These are phyloP conservation scores for Psephotus haematonotus DNA, from an alignment of 2,113 vertebrate genomes.

Conservation along the genomic window DNA sequence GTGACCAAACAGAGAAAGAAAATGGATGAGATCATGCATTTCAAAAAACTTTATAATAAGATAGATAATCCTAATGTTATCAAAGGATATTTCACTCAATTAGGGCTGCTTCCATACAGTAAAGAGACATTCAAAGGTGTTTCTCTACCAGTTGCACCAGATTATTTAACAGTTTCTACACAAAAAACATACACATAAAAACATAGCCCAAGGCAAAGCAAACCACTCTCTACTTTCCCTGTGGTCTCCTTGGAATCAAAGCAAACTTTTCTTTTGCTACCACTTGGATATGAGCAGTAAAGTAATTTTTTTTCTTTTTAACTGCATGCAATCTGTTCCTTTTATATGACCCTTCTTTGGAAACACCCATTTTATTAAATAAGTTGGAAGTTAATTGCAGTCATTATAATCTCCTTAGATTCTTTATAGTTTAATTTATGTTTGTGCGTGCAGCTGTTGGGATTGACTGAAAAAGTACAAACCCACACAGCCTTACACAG, in stretches of 20 bases:
- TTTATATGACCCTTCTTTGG: neutral
- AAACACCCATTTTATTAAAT: neutral
- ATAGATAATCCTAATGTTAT: neutral
- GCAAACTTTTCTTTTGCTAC: neutral
- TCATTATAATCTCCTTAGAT: constrained; percentile 34
- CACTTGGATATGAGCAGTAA: neutral
- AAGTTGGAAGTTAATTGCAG: constrained; percentile 41
- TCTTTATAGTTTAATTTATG: constrained; percentile 56
- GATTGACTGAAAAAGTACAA: constrained; percentile 18
- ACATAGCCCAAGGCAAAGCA: neutral
- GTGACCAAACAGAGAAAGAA: neutral
- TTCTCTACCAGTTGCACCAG: neutral
- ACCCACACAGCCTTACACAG: neutral
- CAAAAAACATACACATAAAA: neutral
- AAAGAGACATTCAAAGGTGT: neutral
- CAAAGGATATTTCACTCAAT: neutral
- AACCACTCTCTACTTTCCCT: neutral
- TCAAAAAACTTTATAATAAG: neutral
- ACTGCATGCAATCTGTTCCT: neutral
- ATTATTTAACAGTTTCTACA: neutral
- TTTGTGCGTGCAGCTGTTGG: constrained; percentile 18
- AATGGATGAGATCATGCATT: neutral
- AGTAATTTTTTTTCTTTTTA: neutral
- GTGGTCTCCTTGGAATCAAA: neutral
- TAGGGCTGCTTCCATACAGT: neutral